Evolutionary conservation across 1,140 invertebrate species (phyloP).

Genomic region (Harlomillsia oculata): DNA sequence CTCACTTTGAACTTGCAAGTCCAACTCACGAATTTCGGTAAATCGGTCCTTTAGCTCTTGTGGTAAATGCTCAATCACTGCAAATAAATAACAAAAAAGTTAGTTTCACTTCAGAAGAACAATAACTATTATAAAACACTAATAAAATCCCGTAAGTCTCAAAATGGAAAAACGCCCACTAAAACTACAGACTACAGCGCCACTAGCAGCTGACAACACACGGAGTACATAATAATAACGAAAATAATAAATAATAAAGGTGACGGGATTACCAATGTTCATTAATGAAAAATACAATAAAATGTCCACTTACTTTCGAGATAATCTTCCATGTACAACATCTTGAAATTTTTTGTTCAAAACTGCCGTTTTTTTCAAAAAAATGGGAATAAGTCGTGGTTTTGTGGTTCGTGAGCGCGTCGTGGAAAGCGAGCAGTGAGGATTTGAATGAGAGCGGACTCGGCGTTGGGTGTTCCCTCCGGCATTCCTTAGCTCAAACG

Average conservation of each 20-base stretch:
- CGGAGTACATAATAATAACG: too few relatives aligned
- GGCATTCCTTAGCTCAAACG: too few relatives aligned
- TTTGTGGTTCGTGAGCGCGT: background rate
- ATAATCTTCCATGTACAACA: slow-evolving; percentile 94
- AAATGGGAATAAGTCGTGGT: too few relatives aligned
- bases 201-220: too few relatives aligned
- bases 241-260: too few relatives aligned
- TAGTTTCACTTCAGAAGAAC: too few relatives aligned
- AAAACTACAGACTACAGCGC: background rate
- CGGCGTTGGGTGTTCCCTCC: too few relatives aligned
- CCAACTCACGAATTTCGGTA: slow-evolving; percentile 95
- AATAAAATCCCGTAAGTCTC: background rate
- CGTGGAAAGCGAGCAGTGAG: background rate
- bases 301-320: slow-evolving; percentile 73
- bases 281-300: slow-evolving; percentile 18
- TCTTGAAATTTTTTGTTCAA: slow-evolving; percentile 39
- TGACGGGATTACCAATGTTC: slow-evolving; percentile 12
- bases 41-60: slow-evolving; percentile 92
- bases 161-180: background rate
- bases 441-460: too few relatives aligned
- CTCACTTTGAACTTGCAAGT: slow-evolving; percentile 66
- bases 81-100: slow-evolving; percentile 43
- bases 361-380: too few relatives aligned
- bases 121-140: too few relatives aligned
- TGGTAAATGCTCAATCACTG: slow-evolving; percentile 95